Evolutionary conservation across 2,888 invertebrate genomes (phyloP), one percentile per base, ranked within the genome.

Genomic region (Brachyopa scutellaris): DNA sequence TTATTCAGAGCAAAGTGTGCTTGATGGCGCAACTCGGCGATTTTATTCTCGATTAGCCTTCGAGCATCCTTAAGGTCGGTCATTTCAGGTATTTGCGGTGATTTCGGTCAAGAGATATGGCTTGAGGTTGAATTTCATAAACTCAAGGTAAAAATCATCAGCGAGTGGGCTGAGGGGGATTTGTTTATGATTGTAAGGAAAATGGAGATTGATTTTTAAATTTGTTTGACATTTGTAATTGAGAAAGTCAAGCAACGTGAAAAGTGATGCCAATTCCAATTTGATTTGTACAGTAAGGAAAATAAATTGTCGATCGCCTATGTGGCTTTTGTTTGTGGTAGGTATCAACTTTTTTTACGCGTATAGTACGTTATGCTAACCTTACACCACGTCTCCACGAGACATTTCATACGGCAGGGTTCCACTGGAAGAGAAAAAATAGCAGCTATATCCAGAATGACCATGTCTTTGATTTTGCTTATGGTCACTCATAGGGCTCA

Each of bases 1-100:
- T 84, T 84, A 64, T 86, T 85, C 1, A 85, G 33, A 8, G 85
- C 86, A 80, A 85, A 87, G 45, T 72, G 84, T 6, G 85, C 85
- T 31, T 85, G 84, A 7, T 85, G 85, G 26, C 85, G 86, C 47
- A 87, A 82, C 40, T 86, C 86, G 1, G 82, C 72, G 6, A 86
- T 47, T 83, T 86, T 85, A 1, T 84, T 84, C 11, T 85, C 84
- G 6, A 86, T 53, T 19, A 31, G 47, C 15, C 40, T 55, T 33
- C 51, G 77, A 15, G 55, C 57, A 9, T 69, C 70, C 8, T 47
- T 72, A 11, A 79, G 76, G 11, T 74, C 69, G 23, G 61, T 67
- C 84, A 80, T 69, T 49, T 26, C n/a, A 17, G 11, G 6, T 59
- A 59, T 57, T 53, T 76, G 5, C 15, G n/a, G 26, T 13, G 36